These are phyloP conservation scores for Salticus scenicus DNA, from an alignment of 2,888 invertebrate genomes.

Conservation along the genomic window DNA sequence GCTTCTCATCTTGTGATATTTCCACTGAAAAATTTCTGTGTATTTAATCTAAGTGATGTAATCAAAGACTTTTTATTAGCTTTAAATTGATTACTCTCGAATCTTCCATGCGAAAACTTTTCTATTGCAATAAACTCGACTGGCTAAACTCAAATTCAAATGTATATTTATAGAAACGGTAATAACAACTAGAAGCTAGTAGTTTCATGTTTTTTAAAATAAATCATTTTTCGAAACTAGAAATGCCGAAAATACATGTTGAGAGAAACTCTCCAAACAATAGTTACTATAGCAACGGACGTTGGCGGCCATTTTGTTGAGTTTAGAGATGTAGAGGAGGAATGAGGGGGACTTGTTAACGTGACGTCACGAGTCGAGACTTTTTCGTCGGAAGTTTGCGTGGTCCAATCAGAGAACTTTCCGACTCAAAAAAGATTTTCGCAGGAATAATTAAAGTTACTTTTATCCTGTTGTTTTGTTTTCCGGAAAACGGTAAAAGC, in stretches of 20 bases:
- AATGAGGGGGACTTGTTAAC: conserved; percentile 30
- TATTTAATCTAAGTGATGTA: too few species aligned
- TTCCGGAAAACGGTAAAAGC: conserved; percentile 54
- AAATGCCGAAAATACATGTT: conserved; percentile 38
- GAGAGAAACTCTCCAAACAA: conserved; percentile 52
- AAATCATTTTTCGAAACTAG: conserved; percentile 20
- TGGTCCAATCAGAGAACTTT: conserved; percentile 42
- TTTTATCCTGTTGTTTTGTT: conserved; percentile 69
- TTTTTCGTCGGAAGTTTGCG: conserved; percentile 56
- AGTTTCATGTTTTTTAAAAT: too few species aligned
- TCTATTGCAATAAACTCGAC: too few species aligned
- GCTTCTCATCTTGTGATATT: too few species aligned
- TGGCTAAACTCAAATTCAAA: too few species aligned
- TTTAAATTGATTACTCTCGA: too few species aligned
- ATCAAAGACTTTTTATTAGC: too few species aligned
- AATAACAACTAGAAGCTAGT: too few species aligned
- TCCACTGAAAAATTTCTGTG: too few species aligned
- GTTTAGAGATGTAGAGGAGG: neutral
- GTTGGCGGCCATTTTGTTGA: conserved; percentile 35
- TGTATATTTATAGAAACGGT: too few species aligned
- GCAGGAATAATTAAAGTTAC: conserved; percentile 65
- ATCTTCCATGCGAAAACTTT: too few species aligned
- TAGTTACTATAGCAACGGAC: conserved; percentile 40
- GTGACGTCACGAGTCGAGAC: conserved; percentile 58
- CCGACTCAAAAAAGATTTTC: conserved; percentile 41